Conservation (phyloP, 1,140 invertebrate species). For the Ditylenchus dipsaci region DNA sequence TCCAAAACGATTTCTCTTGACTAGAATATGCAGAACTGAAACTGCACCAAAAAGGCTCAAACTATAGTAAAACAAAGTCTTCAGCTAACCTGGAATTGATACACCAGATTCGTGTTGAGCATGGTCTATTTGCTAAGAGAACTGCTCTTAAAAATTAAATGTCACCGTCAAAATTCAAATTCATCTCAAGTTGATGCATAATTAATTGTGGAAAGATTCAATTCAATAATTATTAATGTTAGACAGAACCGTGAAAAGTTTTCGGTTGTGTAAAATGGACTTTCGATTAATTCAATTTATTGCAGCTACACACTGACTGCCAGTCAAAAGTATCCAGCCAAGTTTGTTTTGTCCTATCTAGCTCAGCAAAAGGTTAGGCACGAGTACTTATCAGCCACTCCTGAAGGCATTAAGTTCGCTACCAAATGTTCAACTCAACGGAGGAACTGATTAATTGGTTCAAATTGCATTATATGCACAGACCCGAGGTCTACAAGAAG, state of each 20-base stretch:
- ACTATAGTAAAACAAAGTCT: too few relatives aligned
- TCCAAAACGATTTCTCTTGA: too few relatives aligned
- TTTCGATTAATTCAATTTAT: neutral
- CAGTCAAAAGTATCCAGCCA: conserved; percentile 76
- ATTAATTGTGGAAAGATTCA: neutral
- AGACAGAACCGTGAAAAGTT: too few relatives aligned
- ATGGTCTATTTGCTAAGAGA: too few relatives aligned
- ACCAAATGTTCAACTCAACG: conserved; percentile 79
- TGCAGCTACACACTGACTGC: conserved; percentile 59
- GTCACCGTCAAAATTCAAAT: too few relatives aligned
- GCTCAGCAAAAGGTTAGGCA: conserved; percentile 76
- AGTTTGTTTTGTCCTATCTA: conserved; percentile 87
- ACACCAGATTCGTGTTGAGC: too few relatives aligned
- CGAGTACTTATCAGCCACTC: conserved; percentile 83
- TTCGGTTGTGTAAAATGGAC: neutral
- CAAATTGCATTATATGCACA: conserved; percentile 24
- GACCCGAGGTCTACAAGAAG: neutral
- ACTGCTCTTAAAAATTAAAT: too few relatives aligned
- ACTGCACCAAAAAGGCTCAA: too few relatives aligned
- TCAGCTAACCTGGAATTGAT: too few relatives aligned
- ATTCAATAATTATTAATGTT: neutral
- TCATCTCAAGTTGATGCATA: too few relatives aligned
- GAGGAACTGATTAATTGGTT: conserved; percentile 82
- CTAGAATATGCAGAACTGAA: too few relatives aligned
- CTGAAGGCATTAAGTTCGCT: conserved; percentile 87